Percentiles rank a stretch among this genome's conserved stretches.
Evolutionary conservation across 2,797 vertebrate species (phyloP).

Genomic region (Cichlasoma orientale): DNA sequence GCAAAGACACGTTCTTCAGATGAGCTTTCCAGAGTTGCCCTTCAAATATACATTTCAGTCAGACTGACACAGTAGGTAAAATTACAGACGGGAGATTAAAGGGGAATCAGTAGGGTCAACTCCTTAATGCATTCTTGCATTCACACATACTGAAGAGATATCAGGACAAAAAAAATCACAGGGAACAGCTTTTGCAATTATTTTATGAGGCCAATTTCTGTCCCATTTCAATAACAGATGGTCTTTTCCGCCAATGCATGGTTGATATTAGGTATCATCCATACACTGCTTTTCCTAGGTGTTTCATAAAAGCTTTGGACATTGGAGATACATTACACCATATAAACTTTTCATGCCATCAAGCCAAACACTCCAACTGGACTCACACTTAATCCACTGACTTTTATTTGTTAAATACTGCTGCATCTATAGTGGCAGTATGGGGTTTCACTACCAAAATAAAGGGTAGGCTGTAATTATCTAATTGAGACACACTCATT

Average conservation of each 20-base stretch:
- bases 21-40: constrained; percentile 35
- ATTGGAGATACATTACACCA: constrained; percentile 37
- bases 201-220: neutral
- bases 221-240: constrained; percentile 5
- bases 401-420: constrained; percentile 43
- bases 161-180: neutral
- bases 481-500: neutral
- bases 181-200: neutral
- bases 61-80: constrained; percentile 57
- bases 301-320: constrained; percentile 61
- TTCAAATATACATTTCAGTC: constrained; percentile 31
- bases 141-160: constrained; percentile 7
- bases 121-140: constrained; percentile 24
- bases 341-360: constrained; percentile 29
- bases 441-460: neutral
- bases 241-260: neutral
- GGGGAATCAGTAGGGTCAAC: constrained; percentile 14
- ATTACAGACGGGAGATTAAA: constrained; percentile 57
- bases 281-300: constrained; percentile 23
- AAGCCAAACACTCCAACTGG: constrained; percentile 23
- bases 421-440: neutral
- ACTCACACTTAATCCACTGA: constrained; percentile 16
- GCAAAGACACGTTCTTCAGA: constrained; percentile 37
- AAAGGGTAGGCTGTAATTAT: no score
- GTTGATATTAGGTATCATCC: constrained; percentile 16